Percentiles rank a stretch among this genome's conserved stretches.
Conservation (phyloP, 2,888 invertebrate genomes). For the Heliconius cydno region DNA sequence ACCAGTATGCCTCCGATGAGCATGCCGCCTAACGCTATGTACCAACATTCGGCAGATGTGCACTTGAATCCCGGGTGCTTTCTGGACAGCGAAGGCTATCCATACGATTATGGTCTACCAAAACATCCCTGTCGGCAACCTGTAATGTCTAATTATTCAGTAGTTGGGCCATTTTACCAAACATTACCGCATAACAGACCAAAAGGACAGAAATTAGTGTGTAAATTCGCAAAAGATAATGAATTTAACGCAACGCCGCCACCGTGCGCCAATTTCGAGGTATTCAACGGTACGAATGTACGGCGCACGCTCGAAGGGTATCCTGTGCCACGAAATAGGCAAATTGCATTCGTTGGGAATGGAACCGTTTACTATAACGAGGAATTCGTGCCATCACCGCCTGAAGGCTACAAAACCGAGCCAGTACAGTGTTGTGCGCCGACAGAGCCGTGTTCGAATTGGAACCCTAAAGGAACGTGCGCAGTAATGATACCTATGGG, state of each 20-base stretch:
- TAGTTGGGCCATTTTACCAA: slow-evolving; percentile 85
- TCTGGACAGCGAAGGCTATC: slow-evolving; percentile 90
- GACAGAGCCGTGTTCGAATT: slow-evolving; percentile 73
- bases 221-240: slow-evolving; percentile 79
- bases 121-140: slow-evolving; percentile 83
- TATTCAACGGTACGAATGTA: slow-evolving; percentile 81
- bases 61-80: slow-evolving; percentile 90
- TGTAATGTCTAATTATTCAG: slow-evolving; percentile 74
- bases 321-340: slow-evolving; percentile 84
- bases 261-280: slow-evolving; percentile 73
- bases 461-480: slow-evolving; percentile 81
- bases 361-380: slow-evolving; percentile 80
- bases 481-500: slow-evolving; percentile 80
- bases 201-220: slow-evolving; percentile 80
- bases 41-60: slow-evolving; percentile 88
- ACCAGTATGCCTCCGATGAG: slow-evolving; percentile 64
- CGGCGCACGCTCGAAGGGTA: slow-evolving; percentile 92
- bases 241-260: slow-evolving; percentile 74
- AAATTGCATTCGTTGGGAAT: slow-evolving; percentile 78
- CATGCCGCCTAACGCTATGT: slow-evolving; percentile 82
- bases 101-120: slow-evolving; percentile 89
- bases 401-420: slow-evolving; percentile 87
- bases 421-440: slow-evolving; percentile 77
- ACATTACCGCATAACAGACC: slow-evolving; percentile 90
- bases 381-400: slow-evolving; percentile 87